Evolutionary conservation across 1,140 invertebrate genomes (phyloP).

Genomic region (Varroa destructor): DNA sequence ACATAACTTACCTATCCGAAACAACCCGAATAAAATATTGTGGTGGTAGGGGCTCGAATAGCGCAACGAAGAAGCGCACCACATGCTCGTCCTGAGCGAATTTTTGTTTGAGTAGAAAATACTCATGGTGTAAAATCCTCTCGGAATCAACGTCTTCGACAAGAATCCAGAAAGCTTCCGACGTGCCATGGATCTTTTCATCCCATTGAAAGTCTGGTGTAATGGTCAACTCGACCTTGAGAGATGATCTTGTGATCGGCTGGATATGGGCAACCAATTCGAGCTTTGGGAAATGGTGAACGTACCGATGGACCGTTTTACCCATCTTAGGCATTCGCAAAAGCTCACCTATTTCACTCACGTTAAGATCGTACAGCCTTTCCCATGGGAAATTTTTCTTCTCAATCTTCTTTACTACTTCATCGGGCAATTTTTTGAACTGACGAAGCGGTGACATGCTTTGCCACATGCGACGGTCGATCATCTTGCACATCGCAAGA

Average conservation of each 20-base stretch:
- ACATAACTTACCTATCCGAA: conserved; percentile 47
- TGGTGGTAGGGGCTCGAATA: conserved; percentile 93
- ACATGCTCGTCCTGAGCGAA: conserved; percentile 87
- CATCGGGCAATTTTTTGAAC: conserved; percentile 94
- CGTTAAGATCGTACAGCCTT: conserved; percentile 82
- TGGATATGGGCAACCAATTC: conserved; percentile 91
- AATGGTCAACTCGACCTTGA: conserved; percentile 91
- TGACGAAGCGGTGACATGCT: conserved; percentile 96
- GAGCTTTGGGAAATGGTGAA: conserved; percentile 91
- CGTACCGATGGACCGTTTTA: conserved; percentile 92
- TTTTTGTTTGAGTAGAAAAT: conserved; percentile 87
- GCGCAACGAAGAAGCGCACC: conserved; percentile 94
- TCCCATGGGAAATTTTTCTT: conserved; percentile 94
- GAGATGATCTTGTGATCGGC: conserved; percentile 85
- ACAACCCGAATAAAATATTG: conserved; percentile 81
- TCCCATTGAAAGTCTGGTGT: conserved; percentile 99
- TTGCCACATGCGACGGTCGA: conserved; percentile 88
- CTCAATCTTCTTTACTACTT: conserved; percentile 93
- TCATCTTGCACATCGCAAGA: conserved; percentile 93
- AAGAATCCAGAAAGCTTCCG: conserved; percentile 92
- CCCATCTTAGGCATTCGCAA: conserved; percentile 89
- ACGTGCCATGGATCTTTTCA: conserved; percentile 84
- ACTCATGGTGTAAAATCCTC: conserved; percentile 85
- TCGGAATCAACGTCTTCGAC: conserved; percentile 97
- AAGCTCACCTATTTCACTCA: conserved; percentile 93